Evolutionary conservation across 2,113 vertebrate genomes (phyloP).

Genomic region (Jacana jacana): DNA sequence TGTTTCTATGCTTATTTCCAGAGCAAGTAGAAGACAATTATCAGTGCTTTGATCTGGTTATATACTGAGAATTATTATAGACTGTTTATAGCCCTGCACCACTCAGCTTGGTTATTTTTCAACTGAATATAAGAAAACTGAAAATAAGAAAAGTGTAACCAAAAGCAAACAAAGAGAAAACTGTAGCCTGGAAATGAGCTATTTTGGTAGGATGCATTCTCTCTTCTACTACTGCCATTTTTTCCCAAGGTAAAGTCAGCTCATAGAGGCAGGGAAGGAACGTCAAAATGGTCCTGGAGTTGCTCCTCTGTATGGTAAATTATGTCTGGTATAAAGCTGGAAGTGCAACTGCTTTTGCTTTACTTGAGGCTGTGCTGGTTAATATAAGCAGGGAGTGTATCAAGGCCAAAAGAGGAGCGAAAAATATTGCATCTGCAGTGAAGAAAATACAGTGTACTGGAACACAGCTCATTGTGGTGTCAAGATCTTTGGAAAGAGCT

Average conservation of each 20-base stretch:
- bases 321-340: background rate
- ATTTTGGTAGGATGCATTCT: background rate
- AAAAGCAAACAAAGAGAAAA: background rate
- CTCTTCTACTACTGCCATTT: background rate
- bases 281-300: background rate
- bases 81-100: background rate
- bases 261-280: accelerated
- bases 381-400: background rate
- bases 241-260: background rate
- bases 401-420: background rate
- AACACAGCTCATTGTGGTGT: background rate
- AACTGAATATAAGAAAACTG: background rate
- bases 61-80: background rate
- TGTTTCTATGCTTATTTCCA: constrained; percentile 3
- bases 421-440: background rate
- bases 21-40: constrained; percentile 2
- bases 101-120: background rate
- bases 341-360: background rate
- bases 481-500: background rate
- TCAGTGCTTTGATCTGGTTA: background rate
- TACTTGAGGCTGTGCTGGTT: background rate
- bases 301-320: background rate
- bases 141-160: background rate
- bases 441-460: background rate
- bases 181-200: background rate